Percentiles rank a stretch among this genome's conserved stretches.
These are phyloP conservation scores for Drosophila cardini DNA, from an alignment of 1,140 invertebrate genomes.

Conservation along the genomic window DNA sequence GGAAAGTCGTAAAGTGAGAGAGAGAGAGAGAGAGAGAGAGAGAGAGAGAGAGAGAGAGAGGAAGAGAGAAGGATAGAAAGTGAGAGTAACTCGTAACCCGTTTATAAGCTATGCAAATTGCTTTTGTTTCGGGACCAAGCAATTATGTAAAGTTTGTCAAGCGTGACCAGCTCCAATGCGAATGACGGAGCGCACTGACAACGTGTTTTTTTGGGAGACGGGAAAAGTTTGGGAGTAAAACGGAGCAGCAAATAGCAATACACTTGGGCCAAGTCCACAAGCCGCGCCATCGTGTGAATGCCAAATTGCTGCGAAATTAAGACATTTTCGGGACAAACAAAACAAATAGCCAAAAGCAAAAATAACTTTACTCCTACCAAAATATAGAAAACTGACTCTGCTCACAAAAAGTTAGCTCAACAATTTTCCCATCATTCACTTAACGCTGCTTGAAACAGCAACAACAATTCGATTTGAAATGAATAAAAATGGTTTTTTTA, in stretches of 20 bases:
- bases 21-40: neutral
- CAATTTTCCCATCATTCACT: constrained; percentile 24
- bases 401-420: constrained; percentile 36
- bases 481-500: neutral
- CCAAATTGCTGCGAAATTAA: constrained; percentile 34
- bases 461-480: constrained; percentile 7
- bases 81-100: constrained; percentile 38
- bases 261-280: neutral
- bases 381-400: too few relatives aligned
- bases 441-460: neutral
- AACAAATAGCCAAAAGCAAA: constrained; percentile 24
- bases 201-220: neutral
- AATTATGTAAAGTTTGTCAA: constrained; percentile 72
- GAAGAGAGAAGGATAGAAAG: neutral
- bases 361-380: constrained; percentile 2
- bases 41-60: neutral
- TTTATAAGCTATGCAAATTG: constrained; percentile 60
- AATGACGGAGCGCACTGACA: neutral
- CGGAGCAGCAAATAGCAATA: neutral
- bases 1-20: neutral
- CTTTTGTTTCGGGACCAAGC: constrained; percentile 59
- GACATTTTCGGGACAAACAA: constrained; percentile 17
- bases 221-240: neutral
- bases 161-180: constrained; percentile 46
- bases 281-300: constrained; percentile 1